These are phyloP conservation scores for Anticlea derivata DNA, from an alignment of 2,888 invertebrate species.

Conservation along the genomic window DNA sequence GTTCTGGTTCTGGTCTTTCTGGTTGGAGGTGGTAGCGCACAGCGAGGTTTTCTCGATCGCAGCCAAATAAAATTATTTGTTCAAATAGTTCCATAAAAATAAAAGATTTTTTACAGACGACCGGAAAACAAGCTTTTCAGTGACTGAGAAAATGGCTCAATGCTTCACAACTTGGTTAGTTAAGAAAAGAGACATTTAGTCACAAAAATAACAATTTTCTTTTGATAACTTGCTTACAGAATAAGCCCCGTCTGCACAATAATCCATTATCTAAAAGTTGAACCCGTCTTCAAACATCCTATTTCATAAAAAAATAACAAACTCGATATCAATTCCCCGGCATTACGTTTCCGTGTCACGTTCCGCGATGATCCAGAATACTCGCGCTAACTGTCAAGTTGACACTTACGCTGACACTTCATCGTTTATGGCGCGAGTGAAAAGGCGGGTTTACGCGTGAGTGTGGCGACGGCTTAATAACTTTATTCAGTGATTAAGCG, in stretches of 20 bases:
- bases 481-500: constrained; percentile 23
- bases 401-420: constrained; percentile 20
- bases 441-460: constrained; percentile 18
- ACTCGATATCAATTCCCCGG: constrained; percentile 29
- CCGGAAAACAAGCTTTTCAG: too few relatives aligned
- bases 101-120: too few relatives aligned
- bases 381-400: constrained; percentile 20
- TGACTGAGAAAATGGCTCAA: too few relatives aligned
- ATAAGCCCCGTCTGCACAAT: neutral
- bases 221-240: too few relatives aligned
- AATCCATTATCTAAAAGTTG: neutral
- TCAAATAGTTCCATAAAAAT: too few relatives aligned
- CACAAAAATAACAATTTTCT: too few relatives aligned
- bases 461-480: constrained; percentile 22
- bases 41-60: too few relatives aligned
- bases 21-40: neutral
- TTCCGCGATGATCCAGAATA: constrained; percentile 27
- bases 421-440: constrained; percentile 28
- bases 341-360: constrained; percentile 30
- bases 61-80: too few relatives aligned
- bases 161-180: too few relatives aligned
- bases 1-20: too few relatives aligned
- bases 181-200: too few relatives aligned
- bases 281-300: constrained; percentile 1
- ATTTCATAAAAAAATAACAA: constrained; percentile 30